These are phyloP conservation scores for Myiotriccus ornatus DNA, from an alignment of 2,797 vertebrate species.

Conservation along the genomic window DNA sequence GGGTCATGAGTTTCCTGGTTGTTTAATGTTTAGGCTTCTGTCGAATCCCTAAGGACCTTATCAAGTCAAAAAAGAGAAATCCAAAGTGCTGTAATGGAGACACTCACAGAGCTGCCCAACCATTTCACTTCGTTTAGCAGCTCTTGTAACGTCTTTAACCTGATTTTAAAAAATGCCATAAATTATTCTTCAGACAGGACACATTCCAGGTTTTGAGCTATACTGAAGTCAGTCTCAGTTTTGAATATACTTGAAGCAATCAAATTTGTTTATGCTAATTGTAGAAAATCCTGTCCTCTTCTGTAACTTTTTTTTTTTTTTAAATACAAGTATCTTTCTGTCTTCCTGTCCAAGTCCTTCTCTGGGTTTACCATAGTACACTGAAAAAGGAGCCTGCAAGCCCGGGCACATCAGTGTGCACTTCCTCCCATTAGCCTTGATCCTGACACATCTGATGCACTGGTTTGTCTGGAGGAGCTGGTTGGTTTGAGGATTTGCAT, in stretches of 20 bases:
- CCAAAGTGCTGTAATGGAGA: neutral
- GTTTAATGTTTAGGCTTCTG: neutral
- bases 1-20: neutral
- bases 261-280: neutral
- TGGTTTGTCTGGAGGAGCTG: slow-evolving; percentile 54
- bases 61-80: neutral
- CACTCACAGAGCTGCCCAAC: neutral
- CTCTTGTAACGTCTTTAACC: neutral
- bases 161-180: neutral
- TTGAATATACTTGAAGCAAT: neutral
- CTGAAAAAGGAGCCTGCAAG: slow-evolving; percentile 20
- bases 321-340: neutral
- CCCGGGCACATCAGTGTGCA: neutral
- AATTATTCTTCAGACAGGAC: neutral
- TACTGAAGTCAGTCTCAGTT: neutral
- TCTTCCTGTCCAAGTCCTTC: neutral
- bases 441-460: slow-evolving; percentile 23
- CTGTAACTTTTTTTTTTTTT: neutral
- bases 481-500: slow-evolving; percentile 33
- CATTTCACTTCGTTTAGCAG: neutral
- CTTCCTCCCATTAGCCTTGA: slow-evolving; percentile 20
- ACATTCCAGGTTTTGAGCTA: neutral
- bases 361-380: neutral
- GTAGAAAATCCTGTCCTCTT: neutral
- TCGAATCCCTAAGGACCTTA: neutral